phyloP scores from a whole-genome alignment of 2,113 vertebrate genomes.

The Oreochromis spilurus region DNA sequence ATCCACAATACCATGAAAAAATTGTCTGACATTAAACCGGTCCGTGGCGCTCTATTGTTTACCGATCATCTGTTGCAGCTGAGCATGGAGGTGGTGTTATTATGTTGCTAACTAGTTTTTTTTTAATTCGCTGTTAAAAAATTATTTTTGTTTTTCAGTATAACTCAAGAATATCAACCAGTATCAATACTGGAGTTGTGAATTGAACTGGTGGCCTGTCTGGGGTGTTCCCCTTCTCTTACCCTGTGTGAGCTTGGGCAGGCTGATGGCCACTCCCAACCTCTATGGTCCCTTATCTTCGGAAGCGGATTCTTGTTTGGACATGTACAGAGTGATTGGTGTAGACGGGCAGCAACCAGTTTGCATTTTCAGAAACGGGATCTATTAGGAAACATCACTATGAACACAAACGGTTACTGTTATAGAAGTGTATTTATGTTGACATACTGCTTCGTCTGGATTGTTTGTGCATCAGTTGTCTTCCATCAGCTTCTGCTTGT shows the following conservation, averaged over 20 bases:
- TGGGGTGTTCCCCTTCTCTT: neutral
- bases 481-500: neutral
- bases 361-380: neutral
- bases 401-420: neutral
- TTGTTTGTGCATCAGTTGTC: neutral
- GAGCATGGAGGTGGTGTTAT: neutral
- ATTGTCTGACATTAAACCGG: neutral
- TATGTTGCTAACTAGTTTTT: neutral
- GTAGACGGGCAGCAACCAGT: neutral
- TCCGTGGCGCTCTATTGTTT: rapidly evolving
- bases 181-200: neutral
- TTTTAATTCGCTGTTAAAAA: neutral
- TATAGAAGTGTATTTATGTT: neutral
- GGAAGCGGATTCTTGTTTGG: neutral
- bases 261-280: neutral
- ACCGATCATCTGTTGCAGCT: neutral
- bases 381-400: neutral
- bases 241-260: neutral
- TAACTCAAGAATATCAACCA: neutral
- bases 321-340: neutral
- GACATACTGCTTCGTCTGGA: neutral
- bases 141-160: neutral
- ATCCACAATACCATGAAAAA: neutral
- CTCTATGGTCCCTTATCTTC: neutral
- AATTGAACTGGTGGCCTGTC: neutral